Base-by-base conservation (phyloP, 2,888 invertebrate genomes). In the Helleia helle region DNA sequence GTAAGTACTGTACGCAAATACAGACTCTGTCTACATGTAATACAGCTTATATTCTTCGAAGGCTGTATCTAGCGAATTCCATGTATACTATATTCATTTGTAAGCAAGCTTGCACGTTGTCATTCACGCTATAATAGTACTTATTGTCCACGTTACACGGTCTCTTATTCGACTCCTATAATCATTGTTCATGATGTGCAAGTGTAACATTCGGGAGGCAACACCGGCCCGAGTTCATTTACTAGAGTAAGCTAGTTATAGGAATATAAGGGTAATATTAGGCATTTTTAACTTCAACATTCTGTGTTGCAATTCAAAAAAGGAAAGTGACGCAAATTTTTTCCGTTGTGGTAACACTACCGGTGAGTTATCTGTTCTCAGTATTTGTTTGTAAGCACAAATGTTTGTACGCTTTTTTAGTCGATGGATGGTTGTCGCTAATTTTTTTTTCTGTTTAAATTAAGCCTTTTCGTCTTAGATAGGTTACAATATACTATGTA, bases 401-500 rank as follows among this genome's bases (percentile, higher is more conserved):
- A 57, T 57, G 56, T 60, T 43, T 44, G 42, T 51, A 59, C 55
- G 56, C 51, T 61, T 63, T 61, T 59, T 62, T 58, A 54, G 59
- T 67, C 62, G 58, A 65, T 68, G 67, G 57, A 68, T 64, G 70
- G 62, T 65, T 71, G 71, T 72, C 62, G 62, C 64, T 68, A 56
- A 65, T 66, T 64, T 50, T 47, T 52, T 55, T 55, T 42, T 55
- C 58, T 36, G 58, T 57, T 59, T 55, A 55, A 48, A 51, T 60
- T 72, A 74, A 74, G 73, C 76, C 68, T 71, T 66, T 65, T 65
- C 59, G 63, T 76, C 69, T 66, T 81, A 81, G 81, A 74, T 80
- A 81, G 79, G 75, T 65, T 72, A 74, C 63, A 64, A 65, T 72
- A 46, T 51, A 48, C 64, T 68, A 69, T 57, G 62, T 74, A 81